Evolutionary conservation across 2,888 invertebrate genomes (phyloP), one percentile per base, ranked within the genome.

Genomic region (Epistrophella euchroma): DNA sequence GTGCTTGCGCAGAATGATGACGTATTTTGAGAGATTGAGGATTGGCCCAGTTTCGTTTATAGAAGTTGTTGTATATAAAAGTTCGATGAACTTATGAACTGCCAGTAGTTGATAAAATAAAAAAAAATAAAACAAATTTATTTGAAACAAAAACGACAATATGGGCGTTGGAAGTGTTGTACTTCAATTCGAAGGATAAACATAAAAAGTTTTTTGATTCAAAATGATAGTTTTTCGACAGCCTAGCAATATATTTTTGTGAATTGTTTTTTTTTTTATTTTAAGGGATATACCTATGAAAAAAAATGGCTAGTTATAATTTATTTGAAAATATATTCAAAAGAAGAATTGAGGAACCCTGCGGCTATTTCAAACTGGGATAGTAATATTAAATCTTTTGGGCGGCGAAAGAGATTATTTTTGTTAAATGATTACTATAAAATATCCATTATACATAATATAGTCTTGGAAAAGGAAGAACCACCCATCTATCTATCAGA

Each of bases 81-180:
- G 83, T 74, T 60, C 83, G 40, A 62, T 32, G 83, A 74, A 78
- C 83, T 82, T 58, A n/a, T 55, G n/a, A 28, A 50, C 45, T 47
- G 10, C 1, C 13, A 13, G 19, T 17, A 17, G 45, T 47, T 43
- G 9, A 10, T 45, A 22, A 50, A 52, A 25, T 15, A 15, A 13
- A 15, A 52, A 13, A 2, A 25, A 52, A 15, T 52, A n/a, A 10
- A 17, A 17, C 9, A 56, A 56, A 28, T 56, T 17, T 19, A 28
- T 58, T 19, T 13, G 13, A 56, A 56, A 56, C 2, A 17, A 19
- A 17, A 35, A 13, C 0, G n/a, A 28, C 52, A 25, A 7, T 5
- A 35, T 32, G 56, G 56, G 56, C 32, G 28, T 28, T 52, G 22
- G 50, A 22, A 13, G 52, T 45, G 6, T 35, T 11, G 40, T n/a